phyloP scores from a whole-genome alignment of 2,888 invertebrate genomes.

The Leucoma salicis region DNA sequence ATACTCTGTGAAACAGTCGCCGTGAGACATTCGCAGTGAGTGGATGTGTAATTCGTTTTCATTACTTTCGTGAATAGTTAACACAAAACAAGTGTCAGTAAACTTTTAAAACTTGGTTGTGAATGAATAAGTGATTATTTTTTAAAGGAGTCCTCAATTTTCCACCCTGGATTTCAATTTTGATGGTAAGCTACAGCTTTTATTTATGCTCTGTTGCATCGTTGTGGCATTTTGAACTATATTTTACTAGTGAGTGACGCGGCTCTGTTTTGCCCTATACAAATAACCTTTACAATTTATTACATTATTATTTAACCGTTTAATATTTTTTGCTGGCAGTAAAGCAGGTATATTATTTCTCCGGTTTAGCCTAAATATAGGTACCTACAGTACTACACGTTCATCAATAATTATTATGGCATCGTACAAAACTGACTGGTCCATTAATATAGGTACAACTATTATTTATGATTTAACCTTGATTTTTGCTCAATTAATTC shows the following conservation, averaged over 20 bases:
- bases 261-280: too few species aligned
- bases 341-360: too few species aligned
- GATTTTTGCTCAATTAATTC: conserved; percentile 16
- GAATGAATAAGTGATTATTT: conserved; percentile 35
- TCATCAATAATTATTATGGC: too few species aligned
- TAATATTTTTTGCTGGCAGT: too few species aligned
- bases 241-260: background rate
- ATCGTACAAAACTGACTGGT: background rate
- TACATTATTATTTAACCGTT: too few species aligned
- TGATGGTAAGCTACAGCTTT: conserved; percentile 53
- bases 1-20: too few species aligned
- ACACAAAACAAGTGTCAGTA: conserved; percentile 47
- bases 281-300: too few species aligned
- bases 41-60: conserved; percentile 41
- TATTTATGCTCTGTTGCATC: conserved; percentile 1
- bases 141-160: conserved; percentile 12
- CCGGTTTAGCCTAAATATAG: too few species aligned
- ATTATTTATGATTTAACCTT: conserved; percentile 21
- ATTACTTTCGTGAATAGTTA: conserved; percentile 18
- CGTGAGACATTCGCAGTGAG: conserved; percentile 35
- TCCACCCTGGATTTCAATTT: conserved; percentile 68
- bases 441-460: conserved; percentile 9
- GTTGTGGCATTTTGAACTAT: background rate
- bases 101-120: conserved; percentile 48
- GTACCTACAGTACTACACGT: too few species aligned